Evolutionary conservation across 2,113 vertebrate genomes (phyloP), one percentile per base, ranked within the genome.

Genomic region (Vulpes lagopus): DNA sequence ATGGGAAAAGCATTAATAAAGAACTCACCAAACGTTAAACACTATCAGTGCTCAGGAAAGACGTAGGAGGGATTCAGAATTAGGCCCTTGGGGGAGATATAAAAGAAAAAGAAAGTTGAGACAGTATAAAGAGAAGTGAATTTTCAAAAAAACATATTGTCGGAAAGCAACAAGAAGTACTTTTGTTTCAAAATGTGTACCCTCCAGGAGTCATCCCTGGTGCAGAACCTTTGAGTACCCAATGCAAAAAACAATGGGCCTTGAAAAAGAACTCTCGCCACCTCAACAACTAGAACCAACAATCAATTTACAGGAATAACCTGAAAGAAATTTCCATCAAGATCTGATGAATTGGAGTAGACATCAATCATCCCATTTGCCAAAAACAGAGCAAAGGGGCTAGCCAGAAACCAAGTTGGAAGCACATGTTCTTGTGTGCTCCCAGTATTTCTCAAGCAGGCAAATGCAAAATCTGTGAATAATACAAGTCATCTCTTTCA

Each of bases 41-140:
- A 67, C 8, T 19, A 55, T 62, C 79, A 83, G 20, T 4, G 20
- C 20, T 92, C 90, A 92, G 27, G 92, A 51, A 22, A 65, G 27
- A 5, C 5, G 71, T 65, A 76, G 23, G 3, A 88, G 65, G 60
- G 22, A 86, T 69, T 96, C 64, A 69, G 95, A 97, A 97, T 95
- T 94, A 84, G n/a, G 82, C 73, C 67, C 60, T 62, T 87, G 74
- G 76, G 93, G 38, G 11, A 65, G 91, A 89, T 7, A 85, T 19
- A 90, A 90, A 96, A 94, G 71, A 96, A 97, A 60, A 82, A 69
- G 53, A 71, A 96, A 91, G 23, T 57, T 80, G 51, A 95, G 81
- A 8, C 32, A 90, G 51, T 43, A 57, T 88, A 83, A 95, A 90
- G 19, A 19, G 65, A 94, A 89, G 49, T 79, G 55, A 93, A 8